phyloP scores from a whole-genome alignment of 2,113 vertebrate species.

The Cyphomyrus plagiostoma region DNA sequence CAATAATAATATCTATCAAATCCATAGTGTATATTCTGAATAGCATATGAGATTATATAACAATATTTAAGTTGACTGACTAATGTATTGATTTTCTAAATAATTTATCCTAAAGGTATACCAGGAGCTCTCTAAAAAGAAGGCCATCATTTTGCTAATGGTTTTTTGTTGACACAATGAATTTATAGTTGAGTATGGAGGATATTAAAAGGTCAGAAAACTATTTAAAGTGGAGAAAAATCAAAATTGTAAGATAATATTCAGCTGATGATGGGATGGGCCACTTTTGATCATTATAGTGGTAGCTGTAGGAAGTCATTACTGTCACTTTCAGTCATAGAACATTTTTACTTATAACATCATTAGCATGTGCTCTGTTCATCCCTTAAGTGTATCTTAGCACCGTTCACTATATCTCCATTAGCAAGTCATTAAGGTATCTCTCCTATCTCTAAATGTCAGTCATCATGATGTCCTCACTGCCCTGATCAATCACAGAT shows the following conservation, averaged over 20 bases:
- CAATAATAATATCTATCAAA: neutral
- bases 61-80: neutral
- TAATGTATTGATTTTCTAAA: neutral
- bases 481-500: neutral
- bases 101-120: neutral
- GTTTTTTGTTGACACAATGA: neutral
- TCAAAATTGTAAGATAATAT: constrained; percentile 4
- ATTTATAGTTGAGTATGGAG: neutral
- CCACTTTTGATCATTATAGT: neutral
- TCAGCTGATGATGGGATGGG: neutral
- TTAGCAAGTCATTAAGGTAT: neutral
- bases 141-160: neutral
- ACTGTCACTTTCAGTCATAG: neutral
- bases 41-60: neutral
- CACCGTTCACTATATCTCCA: neutral
- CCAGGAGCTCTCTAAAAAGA: neutral
- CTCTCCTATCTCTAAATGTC: neutral
- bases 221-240: neutral
- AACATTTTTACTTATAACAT: neutral
- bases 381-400: neutral
- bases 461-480: neutral
- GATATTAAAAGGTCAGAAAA: neutral
- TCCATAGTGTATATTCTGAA: neutral
- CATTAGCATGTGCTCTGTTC: neutral
- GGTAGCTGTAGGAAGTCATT: neutral